These are phyloP conservation scores for Anguilla marmorata DNA, from an alignment of 2,797 vertebrate species.

Conservation along the genomic window DNA sequence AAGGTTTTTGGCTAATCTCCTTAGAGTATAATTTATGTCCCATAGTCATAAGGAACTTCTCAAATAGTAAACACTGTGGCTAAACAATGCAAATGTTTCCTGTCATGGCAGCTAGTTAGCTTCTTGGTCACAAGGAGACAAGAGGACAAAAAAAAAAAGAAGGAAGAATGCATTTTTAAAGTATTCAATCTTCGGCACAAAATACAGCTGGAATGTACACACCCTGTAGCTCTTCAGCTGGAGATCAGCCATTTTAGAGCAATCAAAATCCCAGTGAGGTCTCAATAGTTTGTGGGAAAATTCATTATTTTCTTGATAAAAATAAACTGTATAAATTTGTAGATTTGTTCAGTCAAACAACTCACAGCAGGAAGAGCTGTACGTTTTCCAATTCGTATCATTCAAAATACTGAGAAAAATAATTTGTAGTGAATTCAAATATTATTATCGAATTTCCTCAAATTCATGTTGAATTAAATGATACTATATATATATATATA, in stretches of 20 bases:
- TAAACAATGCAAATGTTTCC: too few relatives aligned
- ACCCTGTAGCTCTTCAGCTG: not conserved
- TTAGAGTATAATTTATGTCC: not conserved
- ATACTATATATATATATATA: too few relatives aligned
- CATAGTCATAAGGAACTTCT: not conserved
- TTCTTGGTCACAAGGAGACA: not conserved
- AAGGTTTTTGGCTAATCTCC: not conserved
- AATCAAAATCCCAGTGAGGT: not conserved
- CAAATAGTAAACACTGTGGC: not conserved
- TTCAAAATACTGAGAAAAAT: too few relatives aligned
- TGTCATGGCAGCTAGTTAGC: too few relatives aligned
- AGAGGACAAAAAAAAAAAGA: not conserved
- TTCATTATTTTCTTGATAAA: not conserved
- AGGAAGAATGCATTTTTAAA: too few relatives aligned
- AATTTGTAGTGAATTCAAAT: too few relatives aligned
- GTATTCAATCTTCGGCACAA: not conserved
- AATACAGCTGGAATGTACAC: not conserved
- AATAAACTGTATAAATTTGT: not conserved
- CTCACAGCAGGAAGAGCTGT: not conserved
- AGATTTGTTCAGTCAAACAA: not conserved
- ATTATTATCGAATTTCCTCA: too few relatives aligned
- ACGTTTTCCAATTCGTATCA: too few relatives aligned
- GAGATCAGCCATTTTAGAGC: not conserved
- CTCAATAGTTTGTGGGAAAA: constrained; percentile 11
- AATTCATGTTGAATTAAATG: too few relatives aligned